Evolutionary conservation across 2,113 vertebrate species (phyloP).

Genomic region (Chiloscyllium plagiosum): DNA sequence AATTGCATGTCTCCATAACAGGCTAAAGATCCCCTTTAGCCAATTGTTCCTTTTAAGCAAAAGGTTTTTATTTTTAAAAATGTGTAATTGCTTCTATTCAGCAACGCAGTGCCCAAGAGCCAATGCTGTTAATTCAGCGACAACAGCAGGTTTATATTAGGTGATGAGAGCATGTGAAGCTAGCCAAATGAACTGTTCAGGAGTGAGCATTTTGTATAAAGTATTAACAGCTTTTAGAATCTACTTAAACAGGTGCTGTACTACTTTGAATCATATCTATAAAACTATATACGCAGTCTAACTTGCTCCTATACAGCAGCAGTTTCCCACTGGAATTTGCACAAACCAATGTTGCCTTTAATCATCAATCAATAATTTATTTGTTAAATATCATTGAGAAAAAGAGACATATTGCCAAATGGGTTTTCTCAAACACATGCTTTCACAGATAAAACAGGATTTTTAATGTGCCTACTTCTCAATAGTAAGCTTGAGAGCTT

Average conservation of each 20-base stretch:
- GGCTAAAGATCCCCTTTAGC: background rate
- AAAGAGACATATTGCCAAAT: no score
- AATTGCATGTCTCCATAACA: background rate
- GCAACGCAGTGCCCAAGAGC: background rate
- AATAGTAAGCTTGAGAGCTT: background rate
- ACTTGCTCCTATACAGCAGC: background rate
- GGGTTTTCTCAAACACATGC: background rate
- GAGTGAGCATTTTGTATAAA: background rate
- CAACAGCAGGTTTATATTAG: background rate
- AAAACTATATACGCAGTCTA: background rate
- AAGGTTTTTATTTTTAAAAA: background rate
- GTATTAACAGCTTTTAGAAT: slow-evolving; percentile 6
- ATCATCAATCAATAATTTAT: background rate
- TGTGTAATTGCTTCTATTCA: background rate
- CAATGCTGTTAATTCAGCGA: background rate
- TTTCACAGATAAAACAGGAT: background rate
- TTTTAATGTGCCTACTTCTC: background rate
- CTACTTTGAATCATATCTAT: background rate
- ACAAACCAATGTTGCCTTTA: background rate
- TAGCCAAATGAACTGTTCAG: background rate
- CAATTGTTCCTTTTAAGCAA: background rate
- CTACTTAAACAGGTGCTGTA: background rate
- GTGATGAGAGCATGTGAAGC: background rate
- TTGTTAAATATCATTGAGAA: background rate
- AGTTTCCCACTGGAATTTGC: background rate